These are phyloP conservation scores for Ibycter americanus DNA, from an alignment of 2,797 vertebrate genomes.

Conservation along the genomic window DNA sequence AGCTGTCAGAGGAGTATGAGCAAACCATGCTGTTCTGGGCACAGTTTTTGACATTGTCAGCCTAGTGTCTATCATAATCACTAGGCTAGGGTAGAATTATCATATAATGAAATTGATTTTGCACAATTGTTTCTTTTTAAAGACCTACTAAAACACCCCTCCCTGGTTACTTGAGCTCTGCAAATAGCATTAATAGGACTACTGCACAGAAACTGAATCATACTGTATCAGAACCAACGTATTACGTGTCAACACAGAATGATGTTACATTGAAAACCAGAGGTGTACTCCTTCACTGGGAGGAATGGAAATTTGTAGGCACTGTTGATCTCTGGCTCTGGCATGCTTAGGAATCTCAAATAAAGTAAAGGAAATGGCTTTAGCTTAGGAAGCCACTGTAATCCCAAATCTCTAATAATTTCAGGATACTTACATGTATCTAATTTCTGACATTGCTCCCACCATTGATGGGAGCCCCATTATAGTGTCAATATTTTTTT, in stretches of 20 bases:
- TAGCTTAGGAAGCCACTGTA: neutral
- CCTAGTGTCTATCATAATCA: neutral
- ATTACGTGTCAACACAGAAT: neutral
- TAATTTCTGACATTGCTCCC: neutral
- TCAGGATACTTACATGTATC: neutral
- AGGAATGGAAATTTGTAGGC: neutral
- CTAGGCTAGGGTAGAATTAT: neutral
- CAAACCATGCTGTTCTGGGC: neutral
- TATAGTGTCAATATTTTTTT: neutral
- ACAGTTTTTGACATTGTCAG: neutral
- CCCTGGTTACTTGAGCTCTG: neutral
- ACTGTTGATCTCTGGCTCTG: neutral
- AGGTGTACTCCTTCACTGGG: neutral
- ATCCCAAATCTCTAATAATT: neutral
- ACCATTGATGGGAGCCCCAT: neutral
- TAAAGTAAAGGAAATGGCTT: neutral
- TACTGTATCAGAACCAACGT: neutral
- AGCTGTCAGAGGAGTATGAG: neutral
- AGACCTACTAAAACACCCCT: neutral
- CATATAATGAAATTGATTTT: neutral
- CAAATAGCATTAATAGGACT: neutral
- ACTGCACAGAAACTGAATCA: neutral
- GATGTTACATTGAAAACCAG: neutral
- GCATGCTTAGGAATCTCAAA: neutral
- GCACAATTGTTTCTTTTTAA: constrained; percentile 1